Evolutionary conservation across 1,140 invertebrate genomes (phyloP).

Genomic region (Euborellia annulipes): DNA sequence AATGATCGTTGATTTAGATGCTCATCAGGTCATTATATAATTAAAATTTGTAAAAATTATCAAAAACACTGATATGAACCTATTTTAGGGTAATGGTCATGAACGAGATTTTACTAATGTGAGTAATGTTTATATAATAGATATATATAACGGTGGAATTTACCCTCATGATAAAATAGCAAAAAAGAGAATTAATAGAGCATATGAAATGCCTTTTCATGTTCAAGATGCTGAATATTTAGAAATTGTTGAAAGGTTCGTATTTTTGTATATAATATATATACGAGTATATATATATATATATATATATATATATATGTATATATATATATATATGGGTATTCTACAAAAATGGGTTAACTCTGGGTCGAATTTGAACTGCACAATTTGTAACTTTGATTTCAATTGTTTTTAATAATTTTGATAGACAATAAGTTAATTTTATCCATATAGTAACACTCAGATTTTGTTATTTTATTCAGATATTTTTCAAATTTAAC

Average conservation of each 20-base stretch:
- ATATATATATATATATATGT: slow-evolving; percentile 19
- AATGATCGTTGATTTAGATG: slow-evolving; percentile 81
- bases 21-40: slow-evolving; percentile 45
- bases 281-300: background rate
- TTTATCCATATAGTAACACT: too few relatives aligned
- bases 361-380: too few relatives aligned
- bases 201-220: slow-evolving; percentile 45
- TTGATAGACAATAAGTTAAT: background rate
- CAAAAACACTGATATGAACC: background rate
- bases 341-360: background rate
- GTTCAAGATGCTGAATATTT: slow-evolving; percentile 60
- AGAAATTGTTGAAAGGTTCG: slow-evolving; percentile 43
- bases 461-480: too few relatives aligned
- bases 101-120: slow-evolving; percentile 60
- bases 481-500: too few relatives aligned
- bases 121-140: slow-evolving; percentile 64
- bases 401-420: background rate
- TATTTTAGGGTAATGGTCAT: slow-evolving; percentile 70
- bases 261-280: slow-evolving; percentile 10
- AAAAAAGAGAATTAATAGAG: slow-evolving; percentile 54
- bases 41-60: background rate
- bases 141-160: slow-evolving; percentile 68
- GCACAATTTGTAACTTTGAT: too few relatives aligned
- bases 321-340: slow-evolving; percentile 13
- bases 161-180: slow-evolving; percentile 64